These are phyloP conservation scores for Sebastes trivittatus DNA, from an alignment of 2,797 vertebrate species.

Conservation along the genomic window DNA sequence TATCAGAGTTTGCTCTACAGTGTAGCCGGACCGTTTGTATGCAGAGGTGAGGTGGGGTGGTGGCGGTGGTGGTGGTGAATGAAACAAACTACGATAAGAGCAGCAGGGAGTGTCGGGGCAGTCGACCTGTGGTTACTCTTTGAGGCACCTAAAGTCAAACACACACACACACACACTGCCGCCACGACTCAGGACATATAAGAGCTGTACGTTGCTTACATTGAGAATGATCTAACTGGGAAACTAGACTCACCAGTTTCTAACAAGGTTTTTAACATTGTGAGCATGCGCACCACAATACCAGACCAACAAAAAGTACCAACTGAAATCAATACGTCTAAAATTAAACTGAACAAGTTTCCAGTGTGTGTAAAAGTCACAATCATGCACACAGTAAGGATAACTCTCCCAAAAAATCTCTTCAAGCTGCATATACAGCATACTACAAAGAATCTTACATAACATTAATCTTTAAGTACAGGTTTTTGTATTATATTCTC, in stretches of 20 bases:
- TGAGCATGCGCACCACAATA: background rate
- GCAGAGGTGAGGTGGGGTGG: conserved; percentile 64
- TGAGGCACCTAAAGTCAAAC: background rate
- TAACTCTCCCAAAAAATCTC: background rate
- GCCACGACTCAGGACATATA: background rate
- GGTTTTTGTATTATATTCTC: background rate
- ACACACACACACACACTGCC: background rate
- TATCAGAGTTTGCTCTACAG: conserved; percentile 66
- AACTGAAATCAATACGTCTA: background rate
- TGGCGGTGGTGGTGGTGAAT: conserved; percentile 73
- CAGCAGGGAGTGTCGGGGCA: conserved; percentile 62
- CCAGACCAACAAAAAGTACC: background rate
- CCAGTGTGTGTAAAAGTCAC: background rate
- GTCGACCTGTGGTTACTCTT: conserved; percentile 24
- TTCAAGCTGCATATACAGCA: background rate
- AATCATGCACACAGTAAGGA: background rate
- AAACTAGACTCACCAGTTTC: background rate
- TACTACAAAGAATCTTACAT: background rate
- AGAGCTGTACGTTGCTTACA: background rate
- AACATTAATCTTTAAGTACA: background rate
- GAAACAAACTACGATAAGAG: conserved; percentile 67
- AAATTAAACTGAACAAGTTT: background rate
- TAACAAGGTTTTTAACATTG: background rate
- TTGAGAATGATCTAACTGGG: background rate
- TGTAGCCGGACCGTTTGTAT: conserved; percentile 70